A percentile compares a stretch with the other conserved stretches of the same genome.
phyloP scores from a whole-genome alignment of 2,113 vertebrate genomes.

The Brachyhypopomus occidentalis region DNA sequence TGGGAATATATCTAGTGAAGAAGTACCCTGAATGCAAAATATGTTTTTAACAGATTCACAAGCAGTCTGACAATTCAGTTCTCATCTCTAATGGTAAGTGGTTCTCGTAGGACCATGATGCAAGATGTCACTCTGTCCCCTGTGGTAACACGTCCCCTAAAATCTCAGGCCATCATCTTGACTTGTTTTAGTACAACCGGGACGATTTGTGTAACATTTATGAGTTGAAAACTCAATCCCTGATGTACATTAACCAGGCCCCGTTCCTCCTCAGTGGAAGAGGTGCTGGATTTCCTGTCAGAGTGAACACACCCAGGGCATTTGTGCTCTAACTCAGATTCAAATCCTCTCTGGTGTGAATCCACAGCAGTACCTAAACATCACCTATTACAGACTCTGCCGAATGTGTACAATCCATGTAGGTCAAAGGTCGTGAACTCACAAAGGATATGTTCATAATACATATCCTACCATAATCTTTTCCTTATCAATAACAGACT shows the following conservation, averaged over 20 bases:
- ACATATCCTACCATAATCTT: too few species aligned
- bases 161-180: not conserved
- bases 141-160: too few species aligned
- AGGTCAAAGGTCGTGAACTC: too few species aligned
- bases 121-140: too few species aligned
- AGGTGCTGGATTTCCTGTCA: constrained; percentile 28
- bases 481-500: too few species aligned
- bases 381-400: not conserved
- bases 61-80: too few species aligned
- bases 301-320: constrained; percentile 36
- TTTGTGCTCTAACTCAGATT: constrained; percentile 22
- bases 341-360: constrained; percentile 25
- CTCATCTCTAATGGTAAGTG: too few species aligned
- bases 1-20: too few species aligned
- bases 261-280: constrained; percentile 7
- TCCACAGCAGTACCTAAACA: not conserved
- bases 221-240: constrained; percentile 3
- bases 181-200: not conserved
- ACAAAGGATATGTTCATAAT: too few species aligned
- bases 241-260: not conserved
- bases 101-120: too few species aligned
- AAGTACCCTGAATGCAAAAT: too few species aligned
- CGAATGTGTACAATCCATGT: not conserved
- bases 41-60: too few species aligned
- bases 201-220: not conserved